These are phyloP conservation scores for Himalopsyche anomala DNA, from an alignment of 2,888 invertebrate species.

Conservation along the genomic window DNA sequence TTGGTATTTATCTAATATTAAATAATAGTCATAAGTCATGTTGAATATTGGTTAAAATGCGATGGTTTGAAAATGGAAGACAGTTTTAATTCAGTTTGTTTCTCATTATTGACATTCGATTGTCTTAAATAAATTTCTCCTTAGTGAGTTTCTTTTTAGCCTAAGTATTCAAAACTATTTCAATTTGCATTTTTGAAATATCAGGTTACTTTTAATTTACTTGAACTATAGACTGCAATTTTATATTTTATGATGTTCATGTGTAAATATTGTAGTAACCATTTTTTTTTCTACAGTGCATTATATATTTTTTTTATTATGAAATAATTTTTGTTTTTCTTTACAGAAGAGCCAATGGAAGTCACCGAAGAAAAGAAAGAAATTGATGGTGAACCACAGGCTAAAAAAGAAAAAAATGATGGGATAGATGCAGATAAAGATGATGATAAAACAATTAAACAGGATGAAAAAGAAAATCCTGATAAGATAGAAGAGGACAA, in stretches of 20 bases:
- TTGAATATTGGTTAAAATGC: background rate
- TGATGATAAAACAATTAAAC: slow-evolving; percentile 16
- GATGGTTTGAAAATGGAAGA: background rate
- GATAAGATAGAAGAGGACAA: slow-evolving; percentile 66
- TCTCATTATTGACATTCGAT: background rate
- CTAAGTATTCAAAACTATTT: too few relatives aligned
- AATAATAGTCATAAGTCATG: too few relatives aligned
- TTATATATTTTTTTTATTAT: background rate
- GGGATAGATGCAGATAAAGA: slow-evolving; percentile 49
- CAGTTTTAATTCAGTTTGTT: background rate
- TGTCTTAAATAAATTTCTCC: background rate
- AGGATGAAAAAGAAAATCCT: slow-evolving; percentile 65
- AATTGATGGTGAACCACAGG: slow-evolving; percentile 38
- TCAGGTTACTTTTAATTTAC: too few relatives aligned
- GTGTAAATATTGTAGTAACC: too few relatives aligned
- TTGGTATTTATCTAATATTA: too few relatives aligned
- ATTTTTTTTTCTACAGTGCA: background rate
- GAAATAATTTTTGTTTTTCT: background rate
- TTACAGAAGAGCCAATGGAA: slow-evolving; percentile 67
- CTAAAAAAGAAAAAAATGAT: slow-evolving; percentile 24
- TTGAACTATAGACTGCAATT: too few relatives aligned
- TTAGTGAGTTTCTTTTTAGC: background rate
- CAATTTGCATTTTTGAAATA: too few relatives aligned
- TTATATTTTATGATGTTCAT: too few relatives aligned
- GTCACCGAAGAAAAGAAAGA: slow-evolving; percentile 55